phyloP scores from a whole-genome alignment of 2,888 invertebrate species.

The Melinopterus prodromus region DNA sequence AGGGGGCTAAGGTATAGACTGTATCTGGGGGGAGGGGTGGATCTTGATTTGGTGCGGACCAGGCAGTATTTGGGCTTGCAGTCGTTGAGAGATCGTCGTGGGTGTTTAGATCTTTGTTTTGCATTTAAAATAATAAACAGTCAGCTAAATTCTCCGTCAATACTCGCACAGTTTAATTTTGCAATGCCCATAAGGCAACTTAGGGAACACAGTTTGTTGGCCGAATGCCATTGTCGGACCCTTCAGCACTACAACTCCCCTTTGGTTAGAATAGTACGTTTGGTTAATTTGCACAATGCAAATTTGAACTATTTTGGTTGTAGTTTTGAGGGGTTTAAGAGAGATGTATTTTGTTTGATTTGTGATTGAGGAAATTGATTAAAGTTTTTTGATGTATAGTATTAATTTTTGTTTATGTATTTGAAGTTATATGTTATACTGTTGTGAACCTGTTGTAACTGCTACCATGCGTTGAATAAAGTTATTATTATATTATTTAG shows the following conservation, averaged over 20 bases:
- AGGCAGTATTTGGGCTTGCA: no score
- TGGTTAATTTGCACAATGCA: not conserved
- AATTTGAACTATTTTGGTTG: not conserved
- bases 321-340: not conserved
- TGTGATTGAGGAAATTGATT: not conserved
- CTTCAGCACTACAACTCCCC: not conserved
- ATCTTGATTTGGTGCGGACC: no score
- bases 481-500: not conserved
- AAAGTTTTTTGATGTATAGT: not conserved
- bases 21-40: no score
- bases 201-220: not conserved
- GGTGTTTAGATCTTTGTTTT: no score
- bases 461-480: not conserved
- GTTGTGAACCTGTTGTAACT: not conserved
- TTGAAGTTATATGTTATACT: not conserved
- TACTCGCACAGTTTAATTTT: not conserved
- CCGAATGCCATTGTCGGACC: not conserved
- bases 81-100: no score
- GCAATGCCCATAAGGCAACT: not conserved
- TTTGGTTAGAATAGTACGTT: not conserved
- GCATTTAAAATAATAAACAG: no score
- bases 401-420: not conserved
- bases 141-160: not conserved
- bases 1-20: no score
- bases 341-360: not conserved